A percentile compares a stretch with the other conserved stretches of the same genome.
Evolutionary conservation across 1,140 invertebrate genomes (phyloP).

Genomic region (Drosophila setifemur): DNA sequence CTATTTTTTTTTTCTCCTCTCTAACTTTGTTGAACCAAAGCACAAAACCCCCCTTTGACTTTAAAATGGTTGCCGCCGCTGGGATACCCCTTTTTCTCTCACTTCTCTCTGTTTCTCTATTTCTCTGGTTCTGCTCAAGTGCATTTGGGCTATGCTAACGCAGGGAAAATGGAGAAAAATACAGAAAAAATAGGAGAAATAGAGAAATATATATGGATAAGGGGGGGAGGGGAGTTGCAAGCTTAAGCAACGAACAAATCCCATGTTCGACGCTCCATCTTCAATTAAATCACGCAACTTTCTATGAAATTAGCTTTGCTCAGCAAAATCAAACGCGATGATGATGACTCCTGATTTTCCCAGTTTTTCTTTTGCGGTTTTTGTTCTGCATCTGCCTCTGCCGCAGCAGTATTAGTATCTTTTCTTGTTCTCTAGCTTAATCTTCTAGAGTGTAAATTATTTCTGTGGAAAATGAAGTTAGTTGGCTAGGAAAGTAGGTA

Average conservation of each 20-base stretch:
- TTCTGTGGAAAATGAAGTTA: too few relatives aligned
- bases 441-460: too few relatives aligned
- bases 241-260: not conserved
- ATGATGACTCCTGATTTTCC: constrained; percentile 4
- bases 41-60: constrained; percentile 1
- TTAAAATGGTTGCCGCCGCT: constrained; percentile 8
- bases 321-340: constrained; percentile 19
- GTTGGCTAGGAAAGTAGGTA: too few relatives aligned
- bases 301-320: constrained; percentile 57
- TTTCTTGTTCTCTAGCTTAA: too few relatives aligned
- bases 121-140: constrained; percentile 36
- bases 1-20: not conserved
- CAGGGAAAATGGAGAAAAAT: not conserved
- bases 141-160: constrained; percentile 33
- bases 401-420: too few relatives aligned
- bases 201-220: too few relatives aligned
- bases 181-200: constrained; percentile 2
- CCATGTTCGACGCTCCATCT: constrained; percentile 11
- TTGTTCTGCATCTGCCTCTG: not conserved
- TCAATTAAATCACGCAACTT: constrained; percentile 67
- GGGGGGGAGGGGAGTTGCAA: constrained; percentile 8
- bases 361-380: not conserved
- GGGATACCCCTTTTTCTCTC: not conserved
- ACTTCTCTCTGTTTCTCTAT: not conserved
- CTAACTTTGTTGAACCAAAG: constrained; percentile 30